Evolutionary conservation across 2,113 vertebrate species (phyloP).

Genomic region (Myotis davidii): DNA sequence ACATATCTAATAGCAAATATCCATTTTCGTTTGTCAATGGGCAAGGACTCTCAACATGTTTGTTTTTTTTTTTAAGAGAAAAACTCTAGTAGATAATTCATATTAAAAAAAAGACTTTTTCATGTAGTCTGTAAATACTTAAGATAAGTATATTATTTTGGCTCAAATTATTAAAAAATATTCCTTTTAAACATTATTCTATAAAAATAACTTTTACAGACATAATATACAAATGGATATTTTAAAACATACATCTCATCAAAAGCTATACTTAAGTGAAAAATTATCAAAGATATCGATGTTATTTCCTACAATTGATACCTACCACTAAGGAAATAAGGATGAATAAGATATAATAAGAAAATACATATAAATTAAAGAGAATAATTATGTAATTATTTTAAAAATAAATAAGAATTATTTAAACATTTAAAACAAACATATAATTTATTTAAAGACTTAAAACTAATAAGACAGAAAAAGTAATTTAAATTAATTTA

Average conservation of each 20-base stretch:
- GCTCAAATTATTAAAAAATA: neutral
- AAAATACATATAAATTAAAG: neutral
- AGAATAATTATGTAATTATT: neutral
- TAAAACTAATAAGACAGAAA: neutral
- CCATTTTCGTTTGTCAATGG: neutral
- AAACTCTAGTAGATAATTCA: neutral
- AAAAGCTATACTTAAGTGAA: neutral
- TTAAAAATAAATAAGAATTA: neutral
- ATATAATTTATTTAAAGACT: neutral
- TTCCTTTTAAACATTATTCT: neutral
- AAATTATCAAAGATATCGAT: neutral
- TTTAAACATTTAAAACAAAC: neutral
- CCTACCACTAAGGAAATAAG: neutral
- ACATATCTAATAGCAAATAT: neutral
- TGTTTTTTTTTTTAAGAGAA: neutral
- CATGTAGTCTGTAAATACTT: neutral
- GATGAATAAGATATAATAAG: neutral
- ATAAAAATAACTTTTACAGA: neutral
- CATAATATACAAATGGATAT: neutral
- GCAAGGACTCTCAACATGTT: neutral
- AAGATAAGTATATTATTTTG: slow-evolving; percentile 4
- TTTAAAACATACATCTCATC: neutral
- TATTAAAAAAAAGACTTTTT: slow-evolving; percentile 20
- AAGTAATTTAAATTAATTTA: neutral
- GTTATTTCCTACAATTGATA: neutral